phyloP scores from a whole-genome alignment of 2,113 vertebrate species.

The Stegastes partitus region DNA sequence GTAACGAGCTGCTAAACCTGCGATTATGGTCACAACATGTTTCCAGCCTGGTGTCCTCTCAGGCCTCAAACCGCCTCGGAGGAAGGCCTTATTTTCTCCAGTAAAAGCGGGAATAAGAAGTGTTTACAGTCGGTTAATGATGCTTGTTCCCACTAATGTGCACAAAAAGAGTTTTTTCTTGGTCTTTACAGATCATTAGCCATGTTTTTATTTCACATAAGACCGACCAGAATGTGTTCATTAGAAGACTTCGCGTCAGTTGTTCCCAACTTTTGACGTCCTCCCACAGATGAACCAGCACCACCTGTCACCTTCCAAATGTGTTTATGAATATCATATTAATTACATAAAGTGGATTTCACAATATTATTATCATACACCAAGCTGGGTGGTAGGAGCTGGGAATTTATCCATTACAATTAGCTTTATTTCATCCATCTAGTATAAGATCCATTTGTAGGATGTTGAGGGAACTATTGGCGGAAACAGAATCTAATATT shows the following conservation, averaged over 20 bases:
- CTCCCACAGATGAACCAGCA: neutral
- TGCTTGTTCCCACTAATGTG: conserved; percentile 9
- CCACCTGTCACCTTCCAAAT: neutral
- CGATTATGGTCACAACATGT: conserved; percentile 37
- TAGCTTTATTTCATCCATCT: no score
- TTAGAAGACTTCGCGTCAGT: neutral
- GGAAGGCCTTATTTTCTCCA: conserved; percentile 13
- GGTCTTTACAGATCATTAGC: conserved; percentile 23
- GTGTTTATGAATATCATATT: neutral
- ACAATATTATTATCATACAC: no score
- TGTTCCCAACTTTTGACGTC: neutral
- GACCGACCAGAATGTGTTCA: neutral
- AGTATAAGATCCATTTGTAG: no score
- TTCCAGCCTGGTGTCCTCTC: conserved; percentile 8
- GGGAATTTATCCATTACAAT: no score
- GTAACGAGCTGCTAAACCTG: conserved; percentile 43
- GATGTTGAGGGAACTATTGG: no score
- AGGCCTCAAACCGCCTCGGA: neutral
- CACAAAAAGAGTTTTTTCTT: conserved; percentile 1
- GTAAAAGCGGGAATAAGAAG: neutral
- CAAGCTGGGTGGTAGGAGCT: no score
- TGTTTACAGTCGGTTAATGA: conserved; percentile 23
- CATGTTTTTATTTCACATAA: neutral
- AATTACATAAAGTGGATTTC: no score
- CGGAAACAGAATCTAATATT: no score